phyloP scores from a whole-genome alignment of 2,113 vertebrate species.

The Erythrocercus mccallii region DNA sequence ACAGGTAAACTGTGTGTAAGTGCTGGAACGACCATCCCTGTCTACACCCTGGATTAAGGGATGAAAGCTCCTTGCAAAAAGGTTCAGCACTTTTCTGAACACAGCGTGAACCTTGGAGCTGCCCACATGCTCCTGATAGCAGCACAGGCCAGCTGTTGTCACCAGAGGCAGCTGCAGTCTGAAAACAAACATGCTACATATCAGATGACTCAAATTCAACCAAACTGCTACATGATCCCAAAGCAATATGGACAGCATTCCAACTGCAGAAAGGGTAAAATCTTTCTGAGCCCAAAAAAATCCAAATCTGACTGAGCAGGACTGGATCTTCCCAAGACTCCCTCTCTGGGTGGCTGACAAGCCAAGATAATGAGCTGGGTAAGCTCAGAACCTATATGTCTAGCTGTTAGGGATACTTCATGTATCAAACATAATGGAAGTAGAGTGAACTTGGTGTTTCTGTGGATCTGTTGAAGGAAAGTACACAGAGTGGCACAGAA shows the following conservation, averaged over 20 bases:
- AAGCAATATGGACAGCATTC: not conserved
- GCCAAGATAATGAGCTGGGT: not conserved
- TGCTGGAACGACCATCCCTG: not conserved
- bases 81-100: not conserved
- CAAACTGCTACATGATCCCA: not conserved
- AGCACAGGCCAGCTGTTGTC: not conserved
- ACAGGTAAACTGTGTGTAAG: not conserved
- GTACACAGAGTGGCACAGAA: not conserved
- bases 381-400: not conserved
- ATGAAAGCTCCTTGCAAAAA: not conserved
- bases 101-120: not conserved
- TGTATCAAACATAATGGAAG: not conserved
- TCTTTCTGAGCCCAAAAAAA: not conserved
- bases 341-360: not conserved
- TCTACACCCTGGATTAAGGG: not conserved
- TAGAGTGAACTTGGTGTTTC: not conserved
- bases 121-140: not conserved
- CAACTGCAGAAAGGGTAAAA: not conserved
- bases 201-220: not conserved
- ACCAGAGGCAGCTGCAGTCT: not conserved
- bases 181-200: not conserved
- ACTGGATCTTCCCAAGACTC: not conserved
- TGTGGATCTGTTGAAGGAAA: not conserved
- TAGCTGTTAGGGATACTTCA: not conserved
- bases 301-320: not conserved